Base-by-base conservation (phyloP, 2,113 vertebrate genomes). In the Muscicapa adusta region DNA sequence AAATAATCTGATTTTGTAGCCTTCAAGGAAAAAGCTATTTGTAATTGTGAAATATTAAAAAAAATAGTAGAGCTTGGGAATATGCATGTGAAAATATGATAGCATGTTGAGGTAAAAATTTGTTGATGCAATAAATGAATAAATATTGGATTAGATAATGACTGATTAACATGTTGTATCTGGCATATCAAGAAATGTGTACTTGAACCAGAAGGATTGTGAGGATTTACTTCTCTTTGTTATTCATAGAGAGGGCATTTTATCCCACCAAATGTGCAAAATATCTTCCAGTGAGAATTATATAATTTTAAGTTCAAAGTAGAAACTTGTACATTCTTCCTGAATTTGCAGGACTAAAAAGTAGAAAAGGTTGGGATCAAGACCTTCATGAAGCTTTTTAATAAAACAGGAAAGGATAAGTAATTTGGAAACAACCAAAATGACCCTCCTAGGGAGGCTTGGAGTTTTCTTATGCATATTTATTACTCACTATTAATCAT, bases 51-150 rank as follows among this genome's bases (percentile, higher is more conserved):
- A 82, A 56, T 43, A 54, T 14, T 22, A 9, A 20, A 29, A 65
- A 38, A 60, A 51, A 25, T 0, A 58, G 4, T 34, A 62, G 13
- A 3, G 1, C 2, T 56, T 60, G 3, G 10, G 17, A 63, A 47
- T 57, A 40, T n/a, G 9, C 17, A 12, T 61, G 15, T 60, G 65
- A 72, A 10, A 18, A 34, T 80, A 29, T 81, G 60, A 7, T 50
- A 36, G 24, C 4, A 1, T 63, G 57, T 29, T 70, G 15, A 40
- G 6, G 61, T 81, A 72, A 56, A 71, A 36, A 26, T 83, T 82
- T 68, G 19, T 79, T 80, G 33, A 45, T 50, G 5, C 63, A 67
- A 51, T 62, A 15, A 80, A 57, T 56, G 19, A 91, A 84, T 51
- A 63, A 73, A 40, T 56, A 56, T 6, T 54, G 71, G 33, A 60